phyloP scores from a whole-genome alignment of 2,888 invertebrate species.

The Drosophila atroscutellata region DNA sequence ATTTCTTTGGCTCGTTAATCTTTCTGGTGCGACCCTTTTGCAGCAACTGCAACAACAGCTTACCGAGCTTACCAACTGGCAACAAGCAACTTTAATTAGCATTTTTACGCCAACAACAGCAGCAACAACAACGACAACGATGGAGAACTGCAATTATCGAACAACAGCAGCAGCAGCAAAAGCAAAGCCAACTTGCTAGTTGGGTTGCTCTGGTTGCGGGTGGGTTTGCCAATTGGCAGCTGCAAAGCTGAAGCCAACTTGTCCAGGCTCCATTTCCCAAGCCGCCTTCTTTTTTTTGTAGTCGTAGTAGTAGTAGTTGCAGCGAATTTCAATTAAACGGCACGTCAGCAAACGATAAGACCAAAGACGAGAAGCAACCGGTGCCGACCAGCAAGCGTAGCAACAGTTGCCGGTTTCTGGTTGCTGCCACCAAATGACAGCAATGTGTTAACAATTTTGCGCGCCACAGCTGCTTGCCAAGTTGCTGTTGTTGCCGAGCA shows the following conservation, averaged over 20 bases:
- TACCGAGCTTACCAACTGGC: constrained; percentile 34
- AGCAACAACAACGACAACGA: constrained; percentile 15
- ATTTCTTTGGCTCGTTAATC: constrained; percentile 78
- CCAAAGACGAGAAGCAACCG: constrained; percentile 34
- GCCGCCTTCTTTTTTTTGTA: constrained; percentile 42
- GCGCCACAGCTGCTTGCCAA: constrained; percentile 68
- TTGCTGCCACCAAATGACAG: constrained; percentile 61
- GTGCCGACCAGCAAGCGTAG: constrained; percentile 16
- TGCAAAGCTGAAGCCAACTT: constrained; percentile 47
- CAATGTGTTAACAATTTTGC: constrained; percentile 79
- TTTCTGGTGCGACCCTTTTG: constrained; percentile 70
- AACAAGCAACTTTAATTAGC: constrained; percentile 79
- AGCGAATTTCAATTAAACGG: constrained; percentile 79
- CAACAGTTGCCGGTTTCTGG: constrained; percentile 33
- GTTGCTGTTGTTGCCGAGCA: constrained; percentile 23
- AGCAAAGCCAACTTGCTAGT: constrained; percentile 41
- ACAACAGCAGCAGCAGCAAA: constrained; percentile 24
- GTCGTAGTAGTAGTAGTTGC: constrained; percentile 18
- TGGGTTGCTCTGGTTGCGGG: constrained; percentile 61
- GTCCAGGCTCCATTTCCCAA: constrained; percentile 54
- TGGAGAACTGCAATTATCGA: constrained; percentile 65
- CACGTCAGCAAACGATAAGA: constrained; percentile 69
- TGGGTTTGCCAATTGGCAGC: constrained; percentile 63
- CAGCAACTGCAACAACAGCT: constrained; percentile 20
- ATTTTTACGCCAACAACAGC: constrained; percentile 70